Evolutionary conservation across 1,140 invertebrate genomes (phyloP).

Genomic region (Chrysomallon squamiferum): DNA sequence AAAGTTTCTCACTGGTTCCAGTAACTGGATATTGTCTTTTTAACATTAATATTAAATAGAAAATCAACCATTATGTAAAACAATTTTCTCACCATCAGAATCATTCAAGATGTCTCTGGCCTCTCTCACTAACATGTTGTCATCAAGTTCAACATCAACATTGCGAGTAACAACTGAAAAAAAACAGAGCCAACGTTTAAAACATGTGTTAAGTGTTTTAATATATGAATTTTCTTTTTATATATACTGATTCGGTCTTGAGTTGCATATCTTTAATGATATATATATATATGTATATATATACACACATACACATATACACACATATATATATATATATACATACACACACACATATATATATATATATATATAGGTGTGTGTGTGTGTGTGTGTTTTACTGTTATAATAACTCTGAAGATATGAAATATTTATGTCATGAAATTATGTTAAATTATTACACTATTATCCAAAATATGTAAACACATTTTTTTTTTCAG

Average conservation of each 20-base stretch:
- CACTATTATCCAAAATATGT: too few relatives aligned
- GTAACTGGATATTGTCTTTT: too few relatives aligned
- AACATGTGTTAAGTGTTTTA: background rate
- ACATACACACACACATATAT: slow-evolving; percentile 4
- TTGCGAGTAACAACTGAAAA: background rate
- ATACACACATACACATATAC: background rate
- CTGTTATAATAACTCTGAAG: too few relatives aligned
- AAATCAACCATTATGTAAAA: background rate
- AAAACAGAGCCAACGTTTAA: background rate
- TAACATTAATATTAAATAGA: background rate
- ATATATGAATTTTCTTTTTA: background rate
- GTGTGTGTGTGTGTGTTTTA: slow-evolving; percentile 13
- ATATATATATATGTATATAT: background rate
- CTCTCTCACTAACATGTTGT: background rate
- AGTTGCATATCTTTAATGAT: background rate
- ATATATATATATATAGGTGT: background rate
- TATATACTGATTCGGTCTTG: background rate
- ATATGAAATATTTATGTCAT: too few relatives aligned
- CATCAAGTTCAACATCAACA: background rate
- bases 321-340: background rate
- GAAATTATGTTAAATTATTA: too few relatives aligned
- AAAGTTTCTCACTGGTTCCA: too few relatives aligned
- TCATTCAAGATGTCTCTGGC: background rate
- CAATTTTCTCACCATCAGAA: background rate
- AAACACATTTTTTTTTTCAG: too few relatives aligned